Evolutionary conservation across 2,113 vertebrate genomes (phyloP).

Genomic region (Microtus richardsoni): DNA sequence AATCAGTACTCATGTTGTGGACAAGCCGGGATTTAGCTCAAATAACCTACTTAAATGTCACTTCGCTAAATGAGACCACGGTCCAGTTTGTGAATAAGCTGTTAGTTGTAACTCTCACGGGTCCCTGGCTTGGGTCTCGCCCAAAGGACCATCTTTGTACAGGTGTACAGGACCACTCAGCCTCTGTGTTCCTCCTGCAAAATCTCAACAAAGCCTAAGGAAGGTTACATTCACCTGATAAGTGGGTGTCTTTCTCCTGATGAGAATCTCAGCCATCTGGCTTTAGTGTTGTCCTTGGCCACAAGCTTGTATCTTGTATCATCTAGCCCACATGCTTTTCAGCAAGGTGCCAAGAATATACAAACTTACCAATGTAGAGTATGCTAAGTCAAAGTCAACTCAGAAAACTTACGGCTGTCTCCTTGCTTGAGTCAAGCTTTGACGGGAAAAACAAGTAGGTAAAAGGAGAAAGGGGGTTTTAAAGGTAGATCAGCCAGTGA

Average conservation of each 20-base stretch:
- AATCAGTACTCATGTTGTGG: background rate
- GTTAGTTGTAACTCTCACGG: background rate
- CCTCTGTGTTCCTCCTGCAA: constrained; percentile 1
- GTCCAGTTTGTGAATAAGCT: background rate
- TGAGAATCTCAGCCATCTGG: background rate
- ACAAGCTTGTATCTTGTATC: background rate
- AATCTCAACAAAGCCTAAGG: background rate
- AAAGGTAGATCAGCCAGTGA: background rate
- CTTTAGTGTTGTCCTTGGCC: background rate
- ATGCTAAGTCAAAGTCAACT: background rate
- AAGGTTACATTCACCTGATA: background rate
- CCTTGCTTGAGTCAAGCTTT: background rate
- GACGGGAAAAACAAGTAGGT: background rate
- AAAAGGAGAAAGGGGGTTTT: background rate
- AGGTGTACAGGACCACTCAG: background rate
- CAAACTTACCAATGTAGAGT: background rate
- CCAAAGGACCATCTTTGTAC: background rate
- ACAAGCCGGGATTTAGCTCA: background rate
- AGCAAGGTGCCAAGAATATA: background rate
- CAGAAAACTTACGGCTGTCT: background rate
- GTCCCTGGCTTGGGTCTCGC: background rate
- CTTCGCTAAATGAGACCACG: background rate
- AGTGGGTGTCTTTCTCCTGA: background rate
- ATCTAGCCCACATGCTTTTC: background rate
- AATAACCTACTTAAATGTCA: background rate